Evolutionary conservation across 2,888 invertebrate species (phyloP).

Genomic region (Drosophila engyochracea): DNA sequence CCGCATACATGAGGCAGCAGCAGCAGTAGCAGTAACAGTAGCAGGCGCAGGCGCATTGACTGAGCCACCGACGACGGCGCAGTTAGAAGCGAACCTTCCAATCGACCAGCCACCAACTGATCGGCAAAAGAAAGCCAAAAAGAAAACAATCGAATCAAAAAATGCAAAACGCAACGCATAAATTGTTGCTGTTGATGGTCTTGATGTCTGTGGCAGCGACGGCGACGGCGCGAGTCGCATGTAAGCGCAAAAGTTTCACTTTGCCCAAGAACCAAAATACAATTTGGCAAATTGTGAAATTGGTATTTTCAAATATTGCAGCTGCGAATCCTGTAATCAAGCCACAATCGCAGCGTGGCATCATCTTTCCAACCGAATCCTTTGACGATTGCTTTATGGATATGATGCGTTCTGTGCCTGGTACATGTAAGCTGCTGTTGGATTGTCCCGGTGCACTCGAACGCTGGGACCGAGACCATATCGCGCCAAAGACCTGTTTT

Average conservation of each 20-base stretch:
- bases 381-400: constrained; percentile 72
- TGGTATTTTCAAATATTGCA: neutral
- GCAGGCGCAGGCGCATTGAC: constrained; percentile 29
- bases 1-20: constrained; percentile 5
- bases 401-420: constrained; percentile 32
- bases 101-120: constrained; percentile 21
- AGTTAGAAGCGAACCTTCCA: constrained; percentile 40
- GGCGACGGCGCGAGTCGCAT: constrained; percentile 2
- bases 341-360: constrained; percentile 60
- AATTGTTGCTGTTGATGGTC: constrained; percentile 13
- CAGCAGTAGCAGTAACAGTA: neutral
- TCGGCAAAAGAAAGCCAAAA: constrained; percentile 8
- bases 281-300: neutral
- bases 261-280: neutral
- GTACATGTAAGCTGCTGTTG: constrained; percentile 66
- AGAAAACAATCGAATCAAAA: constrained; percentile 5
- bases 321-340: constrained; percentile 60
- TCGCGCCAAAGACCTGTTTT: constrained; percentile 78
- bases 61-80: constrained; percentile 1
- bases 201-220: neutral
- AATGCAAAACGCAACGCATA: constrained; percentile 12
- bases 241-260: constrained; percentile 6
- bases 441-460: constrained; percentile 68
- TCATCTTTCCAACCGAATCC: constrained; percentile 72
- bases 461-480: constrained; percentile 61